A percentile compares a stretch with the other conserved stretches of the same genome.
These are phyloP conservation scores for Guaruba guarouba DNA, from an alignment of 2,113 vertebrate genomes.

Conservation along the genomic window DNA sequence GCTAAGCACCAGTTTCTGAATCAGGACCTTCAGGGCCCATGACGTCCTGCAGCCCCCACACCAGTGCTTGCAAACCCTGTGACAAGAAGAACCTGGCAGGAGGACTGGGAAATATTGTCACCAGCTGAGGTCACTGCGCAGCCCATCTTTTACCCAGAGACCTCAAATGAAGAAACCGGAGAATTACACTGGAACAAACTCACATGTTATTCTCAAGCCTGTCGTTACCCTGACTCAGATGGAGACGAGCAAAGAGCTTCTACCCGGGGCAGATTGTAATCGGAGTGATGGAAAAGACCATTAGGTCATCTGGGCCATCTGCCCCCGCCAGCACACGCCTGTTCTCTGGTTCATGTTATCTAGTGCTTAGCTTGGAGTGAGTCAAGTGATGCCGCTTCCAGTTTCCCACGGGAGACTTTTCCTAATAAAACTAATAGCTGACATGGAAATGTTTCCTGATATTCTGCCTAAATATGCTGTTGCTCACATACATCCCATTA, in stretches of 20 bases:
- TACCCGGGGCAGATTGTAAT: not conserved
- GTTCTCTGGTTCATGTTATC: constrained; percentile 50
- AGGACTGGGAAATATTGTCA: constrained; percentile 43
- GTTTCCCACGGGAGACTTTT: constrained; percentile 59
- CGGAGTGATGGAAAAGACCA: constrained; percentile 52
- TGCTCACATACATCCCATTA: constrained; percentile 25
- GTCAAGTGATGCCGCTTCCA: constrained; percentile 44
- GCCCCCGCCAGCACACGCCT: not conserved
- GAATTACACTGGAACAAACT: constrained; percentile 36
- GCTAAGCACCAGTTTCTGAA: not conserved
- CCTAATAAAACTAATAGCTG: constrained; percentile 52
- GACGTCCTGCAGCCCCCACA: not conserved
- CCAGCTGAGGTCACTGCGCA: constrained; percentile 38
- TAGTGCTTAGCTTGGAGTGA: constrained; percentile 23
- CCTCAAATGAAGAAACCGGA: constrained; percentile 28
- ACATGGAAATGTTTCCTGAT: constrained; percentile 42
- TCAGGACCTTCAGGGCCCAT: not conserved
- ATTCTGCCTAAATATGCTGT: constrained; percentile 26
- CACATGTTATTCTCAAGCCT: constrained; percentile 45
- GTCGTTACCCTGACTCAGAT: constrained; percentile 54
- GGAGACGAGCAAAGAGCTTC: constrained; percentile 6
- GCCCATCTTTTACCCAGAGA: constrained; percentile 31
- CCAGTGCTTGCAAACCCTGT: not conserved
- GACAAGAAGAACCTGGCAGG: constrained; percentile 14
- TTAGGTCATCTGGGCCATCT: constrained; percentile 63